These are phyloP conservation scores for Triplophysa bombifrons DNA, from an alignment of 2,797 vertebrate species.

Conservation along the genomic window DNA sequence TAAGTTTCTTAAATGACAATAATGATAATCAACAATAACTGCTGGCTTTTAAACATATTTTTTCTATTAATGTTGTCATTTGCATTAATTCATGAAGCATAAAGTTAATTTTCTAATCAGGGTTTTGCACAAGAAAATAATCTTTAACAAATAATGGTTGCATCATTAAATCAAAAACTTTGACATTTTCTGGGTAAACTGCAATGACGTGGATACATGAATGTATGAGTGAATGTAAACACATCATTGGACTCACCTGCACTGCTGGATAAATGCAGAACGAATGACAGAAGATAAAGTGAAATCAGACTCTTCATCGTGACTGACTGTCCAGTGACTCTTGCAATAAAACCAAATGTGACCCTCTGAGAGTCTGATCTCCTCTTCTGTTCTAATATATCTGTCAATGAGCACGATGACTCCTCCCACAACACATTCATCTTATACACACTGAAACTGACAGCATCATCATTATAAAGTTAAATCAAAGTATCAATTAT, in stretches of 20 bases:
- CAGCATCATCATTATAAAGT: slow-evolving; percentile 26
- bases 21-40: not conserved
- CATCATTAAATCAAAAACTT: not conserved
- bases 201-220: not conserved
- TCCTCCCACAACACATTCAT: slow-evolving; percentile 65
- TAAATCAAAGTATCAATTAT: not conserved
- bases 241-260: slow-evolving; percentile 64
- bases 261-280: slow-evolving; percentile 64
- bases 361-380: slow-evolving; percentile 65
- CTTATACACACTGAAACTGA: slow-evolving; percentile 37
- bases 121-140: not conserved
- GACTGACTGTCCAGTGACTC: slow-evolving; percentile 49
- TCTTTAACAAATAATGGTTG: not conserved
- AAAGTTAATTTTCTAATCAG: not conserved
- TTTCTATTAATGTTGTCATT: too few relatives aligned
- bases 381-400: slow-evolving; percentile 66
- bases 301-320: slow-evolving; percentile 69
- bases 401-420: slow-evolving; percentile 69
- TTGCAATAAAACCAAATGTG: slow-evolving; percentile 44
- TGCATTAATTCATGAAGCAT: not conserved
- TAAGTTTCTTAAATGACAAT: too few relatives aligned
- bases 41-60: not conserved
- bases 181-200: not conserved
- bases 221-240: not conserved
- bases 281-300: slow-evolving; percentile 60